Percentiles rank a stretch among this genome's conserved stretches.
These are phyloP conservation scores for Toxostoma redivivum DNA, from an alignment of 2,113 vertebrate genomes.

Conservation along the genomic window DNA sequence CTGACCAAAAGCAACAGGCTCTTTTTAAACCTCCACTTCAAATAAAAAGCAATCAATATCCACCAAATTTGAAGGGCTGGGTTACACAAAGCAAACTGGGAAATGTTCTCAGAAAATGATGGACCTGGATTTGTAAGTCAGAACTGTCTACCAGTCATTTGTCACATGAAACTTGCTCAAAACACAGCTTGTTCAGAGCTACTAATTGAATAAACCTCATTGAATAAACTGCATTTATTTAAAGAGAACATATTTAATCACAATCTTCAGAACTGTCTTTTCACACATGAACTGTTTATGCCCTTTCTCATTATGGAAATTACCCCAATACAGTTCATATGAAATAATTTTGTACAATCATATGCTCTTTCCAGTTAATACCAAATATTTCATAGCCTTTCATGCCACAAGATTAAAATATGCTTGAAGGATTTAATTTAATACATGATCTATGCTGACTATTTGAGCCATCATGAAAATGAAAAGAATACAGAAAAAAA, in stretches of 20 bases:
- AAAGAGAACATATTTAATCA: not conserved
- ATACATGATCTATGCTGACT: not conserved
- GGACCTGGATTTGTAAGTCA: not conserved
- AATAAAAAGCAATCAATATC: not conserved
- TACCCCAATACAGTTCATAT: not conserved
- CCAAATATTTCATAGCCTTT: not conserved
- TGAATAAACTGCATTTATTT: not conserved
- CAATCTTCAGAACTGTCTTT: not conserved
- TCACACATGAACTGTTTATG: not conserved
- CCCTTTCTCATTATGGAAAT: not conserved
- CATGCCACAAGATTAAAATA: not conserved
- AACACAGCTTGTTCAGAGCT: not conserved
- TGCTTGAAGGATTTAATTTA: not conserved
- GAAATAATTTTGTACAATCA: not conserved
- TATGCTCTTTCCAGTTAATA: not conserved
- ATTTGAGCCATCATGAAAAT: not conserved
- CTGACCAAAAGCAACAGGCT: not conserved
- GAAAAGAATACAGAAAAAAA: not conserved
- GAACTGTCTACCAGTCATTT: not conserved
- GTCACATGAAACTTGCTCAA: not conserved
- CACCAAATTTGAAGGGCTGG: not conserved
- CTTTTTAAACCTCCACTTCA: not conserved
- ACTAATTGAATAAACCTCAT: not conserved
- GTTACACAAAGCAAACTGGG: not conserved
- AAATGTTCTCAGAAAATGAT: not conserved